Evolutionary conservation across 2,888 invertebrate species (phyloP), one percentile per base, ranked within the genome.

Genomic region (Caenorhabditis sp.): DNA sequence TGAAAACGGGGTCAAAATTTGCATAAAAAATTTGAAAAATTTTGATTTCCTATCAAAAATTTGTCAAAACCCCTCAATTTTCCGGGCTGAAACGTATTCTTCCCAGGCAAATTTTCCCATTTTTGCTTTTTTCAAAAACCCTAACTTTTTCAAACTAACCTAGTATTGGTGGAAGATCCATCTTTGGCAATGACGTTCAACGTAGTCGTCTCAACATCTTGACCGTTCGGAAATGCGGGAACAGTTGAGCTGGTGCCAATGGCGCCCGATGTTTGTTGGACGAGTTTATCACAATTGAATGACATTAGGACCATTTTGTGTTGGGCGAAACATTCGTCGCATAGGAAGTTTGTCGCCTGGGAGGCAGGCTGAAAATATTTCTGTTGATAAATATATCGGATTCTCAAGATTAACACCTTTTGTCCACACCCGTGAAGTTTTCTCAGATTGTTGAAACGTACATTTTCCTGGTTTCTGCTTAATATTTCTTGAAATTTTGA

Each of bases 281-380:
- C 58, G n/a, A 62, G 58, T 62, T 67, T 66, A 58, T 78, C 77
- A 24, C 74, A 77, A 27, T 67, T 77, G 62, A 78, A 76, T 0
- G 79, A 79, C 27, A 76, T 69, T 69, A 81, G 68, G 50, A 76
- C 61, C 65, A 76, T 78, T 59, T 84, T 83, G 62, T 87, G 87
- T 58, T 71, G 77, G 24, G 79, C 81, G 58, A 87, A 85, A 64
- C 87, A 87, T 27, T 69, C 68, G 27, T 76, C 76, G 69, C 87
- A 87, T 59, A 87, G 81, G 76, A 86, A 86, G 62, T 87, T 87
- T 23, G 85, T 84, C n/a, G 79, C 72, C 43, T 84, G 84, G 0
- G 84, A 81, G 1, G 85, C 85, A 6, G 78, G 81, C 76, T 83
- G 70, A 66, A 79, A 74, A 55, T n/a, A 19, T 14, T 36, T 31